Base-by-base conservation (phyloP, 2,888 invertebrate genomes). In the Acrobasis suavella region DNA sequence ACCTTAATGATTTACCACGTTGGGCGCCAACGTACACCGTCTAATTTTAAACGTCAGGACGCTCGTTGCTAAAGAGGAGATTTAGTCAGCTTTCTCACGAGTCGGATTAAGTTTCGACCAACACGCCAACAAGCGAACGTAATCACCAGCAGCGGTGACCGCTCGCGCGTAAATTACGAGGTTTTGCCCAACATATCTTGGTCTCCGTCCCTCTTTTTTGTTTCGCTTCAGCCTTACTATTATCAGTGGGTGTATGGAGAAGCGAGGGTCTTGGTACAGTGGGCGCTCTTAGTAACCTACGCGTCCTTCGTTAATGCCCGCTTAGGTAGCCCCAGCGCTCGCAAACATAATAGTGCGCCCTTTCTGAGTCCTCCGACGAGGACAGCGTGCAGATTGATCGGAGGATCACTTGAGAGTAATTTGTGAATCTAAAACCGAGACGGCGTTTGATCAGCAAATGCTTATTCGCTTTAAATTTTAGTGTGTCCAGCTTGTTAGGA, bases 161-260 rank as follows among this genome's bases (percentile, higher is more conserved):
- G 87, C 83, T 88, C 90, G 86, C 90, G 90, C 89, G 89, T 89
- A 89, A 89, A 89, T 89, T 88, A 88, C 88, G 82, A 78, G 78
- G 76, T 74, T 70, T 68, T 74, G 58, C 87, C 81, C 81, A 78
- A 46, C 70, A 55, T 72, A 70, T 64, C 64, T 71, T 63, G 85
- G 73, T 60, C 82, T 68, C 38, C 67, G 54, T 63, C 63, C 60
- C 67, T 58, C 39, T 50, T 59, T 63, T 60, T 16, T 55, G 39
- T 10, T 58, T 61, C 14, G 17, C 16, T 22, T n/a, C 15, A 52
- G 58, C 37, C 37, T 5, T 3, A 1, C n/a, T 46, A n/a, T 15
- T n/a, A 55, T 51, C 16, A 58, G 15, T 7, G 62, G 16, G 50
- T 60, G 63, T 67, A 71, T 68, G 72, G 68, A 68, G 70, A 60